These are phyloP conservation scores for Zaprionus davidi DNA, from an alignment of 1,140 invertebrate genomes.

Conservation along the genomic window DNA sequence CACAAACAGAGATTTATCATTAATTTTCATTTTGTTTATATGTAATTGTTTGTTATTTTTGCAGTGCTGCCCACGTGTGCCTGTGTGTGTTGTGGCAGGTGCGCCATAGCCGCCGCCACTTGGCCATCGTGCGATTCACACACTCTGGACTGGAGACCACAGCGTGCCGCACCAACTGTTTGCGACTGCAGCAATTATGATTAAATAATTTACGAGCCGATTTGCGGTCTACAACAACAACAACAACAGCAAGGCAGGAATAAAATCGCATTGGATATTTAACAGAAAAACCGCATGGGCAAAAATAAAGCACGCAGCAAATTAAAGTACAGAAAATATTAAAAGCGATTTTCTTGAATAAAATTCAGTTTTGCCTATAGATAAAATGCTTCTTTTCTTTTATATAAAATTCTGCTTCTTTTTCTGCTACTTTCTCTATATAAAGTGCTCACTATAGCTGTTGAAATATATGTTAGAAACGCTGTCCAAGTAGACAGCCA, in stretches of 20 bases:
- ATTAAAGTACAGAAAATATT: constrained; percentile 2
- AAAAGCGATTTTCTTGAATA: not conserved
- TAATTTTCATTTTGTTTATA: constrained; percentile 53
- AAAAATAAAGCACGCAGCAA: constrained; percentile 5
- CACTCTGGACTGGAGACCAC: constrained; percentile 6
- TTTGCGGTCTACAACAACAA: constrained; percentile 27
- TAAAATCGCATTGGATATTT: constrained; percentile 16
- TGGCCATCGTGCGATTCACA: constrained; percentile 7
- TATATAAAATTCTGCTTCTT: no score
- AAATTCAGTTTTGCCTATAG: not conserved
- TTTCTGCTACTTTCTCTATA: no score
- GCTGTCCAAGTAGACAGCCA: not conserved
- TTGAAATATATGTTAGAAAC: not conserved
- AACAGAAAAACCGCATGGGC: constrained; percentile 20
- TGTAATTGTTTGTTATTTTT: constrained; percentile 71
- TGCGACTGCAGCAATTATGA: constrained; percentile 41
- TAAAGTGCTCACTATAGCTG: not conserved
- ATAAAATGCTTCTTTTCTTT: no score
- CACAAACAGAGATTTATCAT: constrained; percentile 41
- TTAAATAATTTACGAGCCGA: constrained; percentile 50
- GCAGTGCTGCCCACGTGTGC: constrained; percentile 20
- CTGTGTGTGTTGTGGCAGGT: constrained; percentile 65
- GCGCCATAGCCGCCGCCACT: constrained; percentile 68
- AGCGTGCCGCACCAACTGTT: constrained; percentile 10
- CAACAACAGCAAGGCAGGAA: not conserved